phyloP scores from a whole-genome alignment of 2,888 invertebrate species.

The Petrolisthes cinctipes region DNA sequence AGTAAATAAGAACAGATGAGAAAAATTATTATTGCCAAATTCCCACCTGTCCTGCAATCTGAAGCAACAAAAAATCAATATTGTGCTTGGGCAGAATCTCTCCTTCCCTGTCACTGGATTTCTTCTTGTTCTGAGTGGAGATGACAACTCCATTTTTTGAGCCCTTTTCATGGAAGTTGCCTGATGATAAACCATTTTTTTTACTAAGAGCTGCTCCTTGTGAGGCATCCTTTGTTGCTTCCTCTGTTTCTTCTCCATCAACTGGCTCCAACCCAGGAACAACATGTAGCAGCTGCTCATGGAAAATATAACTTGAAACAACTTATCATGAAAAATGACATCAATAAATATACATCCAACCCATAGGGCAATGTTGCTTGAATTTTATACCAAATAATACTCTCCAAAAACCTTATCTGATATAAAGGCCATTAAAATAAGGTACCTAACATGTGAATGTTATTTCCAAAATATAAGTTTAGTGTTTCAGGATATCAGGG shows the following conservation, averaged over 20 bases:
- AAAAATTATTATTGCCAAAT: no score
- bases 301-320: background rate
- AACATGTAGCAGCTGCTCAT: constrained; percentile 26
- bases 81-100: constrained; percentile 39
- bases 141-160: no score
- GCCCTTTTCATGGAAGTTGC: no score
- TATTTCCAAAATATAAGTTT: no score
- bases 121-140: background rate
- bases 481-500: no score
- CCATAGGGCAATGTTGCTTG: no score
- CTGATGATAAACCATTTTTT: background rate
- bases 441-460: no score
- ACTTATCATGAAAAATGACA: no score
- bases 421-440: no score
- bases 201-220: background rate
- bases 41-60: constrained; percentile 31
- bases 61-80: constrained; percentile 32
- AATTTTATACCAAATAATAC: no score
- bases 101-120: background rate
- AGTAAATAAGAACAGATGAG: no score
- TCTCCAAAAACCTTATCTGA: no score
- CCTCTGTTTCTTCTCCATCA: constrained; percentile 25
- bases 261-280: constrained; percentile 44
- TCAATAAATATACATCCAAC: background rate
- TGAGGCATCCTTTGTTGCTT: background rate